Evolutionary conservation across 2,113 vertebrate species (phyloP).

Genomic region (Grammomys dolichurus): DNA sequence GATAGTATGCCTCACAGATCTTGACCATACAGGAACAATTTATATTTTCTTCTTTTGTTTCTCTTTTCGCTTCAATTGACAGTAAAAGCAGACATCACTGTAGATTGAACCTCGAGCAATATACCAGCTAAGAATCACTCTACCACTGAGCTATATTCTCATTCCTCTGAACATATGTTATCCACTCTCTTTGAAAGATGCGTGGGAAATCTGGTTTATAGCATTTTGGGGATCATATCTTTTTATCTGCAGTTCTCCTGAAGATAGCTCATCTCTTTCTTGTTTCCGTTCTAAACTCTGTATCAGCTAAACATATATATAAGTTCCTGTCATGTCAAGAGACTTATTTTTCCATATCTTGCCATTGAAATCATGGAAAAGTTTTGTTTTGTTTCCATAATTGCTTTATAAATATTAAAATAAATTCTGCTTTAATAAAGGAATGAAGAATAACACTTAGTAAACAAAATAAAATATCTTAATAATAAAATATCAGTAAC

Average conservation of each 20-base stretch:
- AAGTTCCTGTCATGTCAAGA: neutral
- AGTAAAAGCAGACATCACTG: neutral
- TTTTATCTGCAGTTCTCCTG: constrained; percentile 42
- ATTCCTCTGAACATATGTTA: neutral
- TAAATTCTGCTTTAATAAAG: neutral
- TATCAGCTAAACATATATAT: constrained; percentile 13
- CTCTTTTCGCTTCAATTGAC: neutral
- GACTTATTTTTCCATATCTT: neutral
- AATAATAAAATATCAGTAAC: no score
- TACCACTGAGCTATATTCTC: neutral
- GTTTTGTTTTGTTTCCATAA: constrained; percentile 47
- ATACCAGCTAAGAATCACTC: neutral
- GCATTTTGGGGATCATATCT: constrained; percentile 15
- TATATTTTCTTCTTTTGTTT: neutral
- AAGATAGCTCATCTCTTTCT: constrained; percentile 33
- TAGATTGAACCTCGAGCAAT: neutral
- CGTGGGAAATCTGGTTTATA: neutral
- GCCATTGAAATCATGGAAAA: neutral
- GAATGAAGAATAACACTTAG: neutral
- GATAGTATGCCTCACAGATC: neutral
- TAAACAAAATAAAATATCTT: neutral
- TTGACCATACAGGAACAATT: neutral
- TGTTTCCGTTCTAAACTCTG: constrained; percentile 15
- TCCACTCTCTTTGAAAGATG: neutral
- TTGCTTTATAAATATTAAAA: neutral